Evolutionary conservation across 2,888 invertebrate genomes (phyloP), one percentile per base, ranked within the genome.

Genomic region (Galerucella pusilla): DNA sequence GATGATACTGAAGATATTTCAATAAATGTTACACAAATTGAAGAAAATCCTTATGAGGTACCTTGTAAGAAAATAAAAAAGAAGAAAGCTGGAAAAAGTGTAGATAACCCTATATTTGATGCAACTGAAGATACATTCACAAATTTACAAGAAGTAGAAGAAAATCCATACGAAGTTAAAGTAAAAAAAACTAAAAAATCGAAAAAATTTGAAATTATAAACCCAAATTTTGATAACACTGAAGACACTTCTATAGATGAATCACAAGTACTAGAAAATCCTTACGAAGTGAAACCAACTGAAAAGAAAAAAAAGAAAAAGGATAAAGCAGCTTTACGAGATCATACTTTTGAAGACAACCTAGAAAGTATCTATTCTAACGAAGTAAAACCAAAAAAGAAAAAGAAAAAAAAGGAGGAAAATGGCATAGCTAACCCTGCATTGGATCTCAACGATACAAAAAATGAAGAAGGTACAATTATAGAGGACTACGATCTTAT

Each of bases 401-500:
- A 46, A 52, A 68, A 71, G 64, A 57, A 68, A 74, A 52, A 66
- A 60, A 49, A 59, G 11, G 57, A 45, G 59, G 25, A 52, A 67
- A 57, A 57, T 12, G 64, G 46, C 20, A 66, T 81, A 14, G 75
- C 75, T 35, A 83, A 83, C 75, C 81, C 81, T 12, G 81, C 78
- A 10, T 74, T 83, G 65, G 78, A 80, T 74, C 74, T 81, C 57
- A 74, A 78, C 61, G 74, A 78, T 57, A 57, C 75, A 12, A 74
- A 60, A 1, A 68, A 75, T 54, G 78, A 79, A 61, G 60, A 66
- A 45, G 46, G 64, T 10, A 25, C 35, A 2, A 25, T 72, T 16
- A 20, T 64, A 14, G 75, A 73, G 45, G 71, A 76, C 12, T 79
- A 78, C 71, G 83, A 84, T 72, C 75, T 85, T 52, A 81, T 84